Percentiles rank a stretch among this genome's conserved stretches.
Conservation (phyloP, 2,797 vertebrate genomes). For the Danio kyathit region DNA sequence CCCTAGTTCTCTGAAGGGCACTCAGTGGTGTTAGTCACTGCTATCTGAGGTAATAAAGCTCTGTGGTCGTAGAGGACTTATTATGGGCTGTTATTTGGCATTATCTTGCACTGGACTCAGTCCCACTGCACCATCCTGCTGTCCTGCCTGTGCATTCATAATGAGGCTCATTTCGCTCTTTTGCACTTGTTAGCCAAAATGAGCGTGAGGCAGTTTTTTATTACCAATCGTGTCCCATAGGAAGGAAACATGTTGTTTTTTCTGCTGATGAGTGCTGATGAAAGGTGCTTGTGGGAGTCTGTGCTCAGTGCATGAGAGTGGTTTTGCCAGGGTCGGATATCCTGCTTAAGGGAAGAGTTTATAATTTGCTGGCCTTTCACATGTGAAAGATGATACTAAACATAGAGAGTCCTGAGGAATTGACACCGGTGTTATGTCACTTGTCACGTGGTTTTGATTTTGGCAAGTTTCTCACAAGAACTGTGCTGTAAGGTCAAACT, state of each 20-base stretch:
- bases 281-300: not conserved
- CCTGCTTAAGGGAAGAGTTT: not conserved
- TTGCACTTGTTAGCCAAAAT: slow-evolving; percentile 41
- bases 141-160: slow-evolving; percentile 1
- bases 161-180: slow-evolving; percentile 26
- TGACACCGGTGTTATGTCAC: not conserved
- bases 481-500: not conserved
- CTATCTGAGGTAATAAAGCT: slow-evolving; percentile 8
- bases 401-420: slow-evolving; percentile 4
- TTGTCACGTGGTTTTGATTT: not conserved
- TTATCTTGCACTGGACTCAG: slow-evolving; percentile 6
- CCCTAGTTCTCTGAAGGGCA: slow-evolving; percentile 19
- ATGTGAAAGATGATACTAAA: not conserved
- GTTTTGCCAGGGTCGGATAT: not conserved
- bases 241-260: not conserved
- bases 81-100: slow-evolving; percentile 31
- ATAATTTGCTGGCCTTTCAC: slow-evolving; percentile 1
- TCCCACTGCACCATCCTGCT: slow-evolving; percentile 22
- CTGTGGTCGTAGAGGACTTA: slow-evolving; percentile 22
- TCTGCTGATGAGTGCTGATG: not conserved
- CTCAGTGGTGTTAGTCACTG: slow-evolving; percentile 22
- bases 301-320: not conserved
- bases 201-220: not conserved
- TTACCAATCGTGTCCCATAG: not conserved
- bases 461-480: not conserved